Evolutionary conservation across 2,888 invertebrate genomes (phyloP).

Genomic region (Chymomyza procnemis): DNA sequence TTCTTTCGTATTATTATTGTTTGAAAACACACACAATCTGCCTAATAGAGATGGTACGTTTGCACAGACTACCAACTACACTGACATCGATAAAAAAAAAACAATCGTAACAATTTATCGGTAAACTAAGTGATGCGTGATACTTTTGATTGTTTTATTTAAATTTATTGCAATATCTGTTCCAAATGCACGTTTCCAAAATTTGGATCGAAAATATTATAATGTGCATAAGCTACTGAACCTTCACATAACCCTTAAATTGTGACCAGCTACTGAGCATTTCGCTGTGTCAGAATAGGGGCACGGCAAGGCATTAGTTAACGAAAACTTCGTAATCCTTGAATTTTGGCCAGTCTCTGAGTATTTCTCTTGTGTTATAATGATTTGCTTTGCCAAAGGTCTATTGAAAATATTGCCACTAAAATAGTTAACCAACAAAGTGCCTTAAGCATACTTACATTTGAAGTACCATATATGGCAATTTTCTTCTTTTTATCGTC

Average conservation of each 20-base stretch:
- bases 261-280: too few relatives aligned
- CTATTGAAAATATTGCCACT: constrained; percentile 17
- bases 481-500: constrained; percentile 10
- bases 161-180: too few relatives aligned
- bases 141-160: background rate
- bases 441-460: constrained; percentile 18
- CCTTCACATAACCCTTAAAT: too few relatives aligned
- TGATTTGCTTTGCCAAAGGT: constrained; percentile 50
- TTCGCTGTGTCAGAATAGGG: too few relatives aligned
- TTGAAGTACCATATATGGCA: constrained; percentile 32
- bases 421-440: background rate
- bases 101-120: background rate
- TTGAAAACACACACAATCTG: background rate
- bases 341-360: constrained; percentile 21
- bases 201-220: too few relatives aligned
- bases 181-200: too few relatives aligned
- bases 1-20: constrained; percentile 15
- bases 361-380: constrained; percentile 29
- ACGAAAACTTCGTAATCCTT: constrained; percentile 29
- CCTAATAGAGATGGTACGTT: background rate
- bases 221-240: too few relatives aligned
- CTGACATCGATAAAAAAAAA: background rate
- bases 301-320: too few relatives aligned
- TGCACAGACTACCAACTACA: background rate
- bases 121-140: background rate